Evolutionary conservation across 2,113 vertebrate genomes (phyloP).

Genomic region (Smithornis capensis): DNA sequence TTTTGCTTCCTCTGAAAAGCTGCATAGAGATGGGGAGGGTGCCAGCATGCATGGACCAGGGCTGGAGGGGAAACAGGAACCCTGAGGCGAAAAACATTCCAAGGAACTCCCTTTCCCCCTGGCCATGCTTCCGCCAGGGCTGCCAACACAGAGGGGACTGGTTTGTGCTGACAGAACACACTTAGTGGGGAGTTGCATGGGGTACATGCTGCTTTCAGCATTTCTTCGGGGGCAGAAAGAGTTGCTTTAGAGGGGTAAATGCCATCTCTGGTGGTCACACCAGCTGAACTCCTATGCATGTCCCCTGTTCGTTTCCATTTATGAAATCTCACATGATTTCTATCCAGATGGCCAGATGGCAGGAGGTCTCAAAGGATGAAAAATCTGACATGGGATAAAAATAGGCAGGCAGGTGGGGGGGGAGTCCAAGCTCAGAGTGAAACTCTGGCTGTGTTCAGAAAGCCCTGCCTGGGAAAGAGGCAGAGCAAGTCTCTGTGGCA

Average conservation of each 20-base stretch:
- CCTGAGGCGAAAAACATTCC: constrained; percentile 8
- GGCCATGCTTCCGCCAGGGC: neutral
- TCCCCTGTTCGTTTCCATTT: neutral
- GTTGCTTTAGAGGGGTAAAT: neutral
- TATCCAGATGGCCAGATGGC: neutral
- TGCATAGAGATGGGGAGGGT: neutral
- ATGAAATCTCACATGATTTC: neutral
- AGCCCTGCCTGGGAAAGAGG: neutral
- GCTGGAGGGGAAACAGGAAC: constrained; percentile 49
- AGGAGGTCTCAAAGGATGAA: neutral
- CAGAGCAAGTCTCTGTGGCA: neutral
- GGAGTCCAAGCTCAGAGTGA: fast-evolving
- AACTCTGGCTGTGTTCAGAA: neutral
- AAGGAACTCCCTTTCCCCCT: constrained; percentile 21
- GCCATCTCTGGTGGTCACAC: neutral
- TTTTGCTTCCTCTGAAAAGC: neutral
- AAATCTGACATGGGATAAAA: neutral
- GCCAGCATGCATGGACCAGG: neutral
- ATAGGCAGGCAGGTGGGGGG: neutral
- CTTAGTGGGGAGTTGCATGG: neutral
- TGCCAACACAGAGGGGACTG: neutral
- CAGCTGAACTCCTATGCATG: neutral
- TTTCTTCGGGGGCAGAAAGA: neutral
- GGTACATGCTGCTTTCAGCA: neutral
- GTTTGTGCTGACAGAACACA: neutral